Conservation (phyloP, 2,113 vertebrate genomes). For the Cyprinodon variegatus region DNA sequence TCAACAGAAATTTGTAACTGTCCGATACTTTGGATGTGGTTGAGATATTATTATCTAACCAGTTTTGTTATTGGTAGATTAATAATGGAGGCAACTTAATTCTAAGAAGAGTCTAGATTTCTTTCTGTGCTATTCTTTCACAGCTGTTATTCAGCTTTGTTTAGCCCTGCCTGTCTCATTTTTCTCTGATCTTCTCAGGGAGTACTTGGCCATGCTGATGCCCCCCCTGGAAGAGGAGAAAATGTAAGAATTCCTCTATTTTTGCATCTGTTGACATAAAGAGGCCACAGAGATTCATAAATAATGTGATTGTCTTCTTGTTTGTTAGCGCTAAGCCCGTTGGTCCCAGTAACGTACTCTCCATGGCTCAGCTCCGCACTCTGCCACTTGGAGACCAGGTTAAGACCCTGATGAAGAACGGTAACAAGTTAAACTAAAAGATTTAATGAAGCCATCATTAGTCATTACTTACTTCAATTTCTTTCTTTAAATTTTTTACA, state of each 20-base stretch:
- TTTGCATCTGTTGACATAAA: not conserved
- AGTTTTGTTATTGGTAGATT: not conserved
- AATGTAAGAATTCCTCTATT: slow-evolving; percentile 81
- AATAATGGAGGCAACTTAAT: not conserved
- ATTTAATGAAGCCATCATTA: not conserved
- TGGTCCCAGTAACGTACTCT: slow-evolving; percentile 94
- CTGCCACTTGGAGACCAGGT: slow-evolving; percentile 94
- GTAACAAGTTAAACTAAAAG: slow-evolving; percentile 62
- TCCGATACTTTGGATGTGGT: too few species aligned
- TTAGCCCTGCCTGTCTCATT: not conserved
- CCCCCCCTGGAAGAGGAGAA: slow-evolving; percentile 91
- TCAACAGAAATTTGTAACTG: too few species aligned
- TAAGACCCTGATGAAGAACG: slow-evolving; percentile 97
- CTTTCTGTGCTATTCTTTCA: too few species aligned
- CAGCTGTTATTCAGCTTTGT: not conserved
- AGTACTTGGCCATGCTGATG: slow-evolving; percentile 97
- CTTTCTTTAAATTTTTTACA: not conserved
- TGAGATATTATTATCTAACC: too few species aligned
- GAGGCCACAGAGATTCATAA: not conserved
- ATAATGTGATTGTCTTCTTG: not conserved
- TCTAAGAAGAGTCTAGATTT: too few species aligned
- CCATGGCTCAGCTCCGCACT: slow-evolving; percentile 96
- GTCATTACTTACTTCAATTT: not conserved
- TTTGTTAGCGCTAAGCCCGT: slow-evolving; percentile 84
- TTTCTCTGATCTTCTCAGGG: slow-evolving; percentile 71